phyloP scores from a whole-genome alignment of 2,797 vertebrate species.

The Rousettus madagascariensis region DNA sequence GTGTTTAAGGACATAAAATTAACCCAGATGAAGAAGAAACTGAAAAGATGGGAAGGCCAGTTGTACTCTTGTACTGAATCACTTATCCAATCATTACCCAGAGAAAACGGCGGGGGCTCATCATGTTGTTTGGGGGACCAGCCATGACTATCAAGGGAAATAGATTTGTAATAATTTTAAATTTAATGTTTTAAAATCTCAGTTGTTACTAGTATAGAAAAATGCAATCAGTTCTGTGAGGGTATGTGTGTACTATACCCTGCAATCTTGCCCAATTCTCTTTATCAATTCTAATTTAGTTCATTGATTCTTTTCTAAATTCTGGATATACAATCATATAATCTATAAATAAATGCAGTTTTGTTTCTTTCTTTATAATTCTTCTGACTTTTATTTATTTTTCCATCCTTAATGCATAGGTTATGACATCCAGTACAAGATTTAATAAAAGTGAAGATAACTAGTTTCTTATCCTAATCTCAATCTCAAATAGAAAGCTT shows the following conservation, averaged over 20 bases:
- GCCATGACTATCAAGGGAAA: neutral
- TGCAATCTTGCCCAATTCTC: neutral
- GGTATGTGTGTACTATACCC: too few relatives aligned
- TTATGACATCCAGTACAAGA: neutral
- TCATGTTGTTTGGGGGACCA: neutral
- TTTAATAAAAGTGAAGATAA: neutral
- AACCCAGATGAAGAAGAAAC: neutral
- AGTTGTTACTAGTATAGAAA: neutral
- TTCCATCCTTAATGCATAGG: neutral
- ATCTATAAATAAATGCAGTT: neutral
- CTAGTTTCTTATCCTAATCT: neutral
- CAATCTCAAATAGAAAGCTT: neutral
- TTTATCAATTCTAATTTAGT: neutral
- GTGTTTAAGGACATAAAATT: neutral
- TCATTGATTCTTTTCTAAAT: neutral
- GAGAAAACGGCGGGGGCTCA: neutral
- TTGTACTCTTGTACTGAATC: neutral
- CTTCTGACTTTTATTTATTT: too few relatives aligned
- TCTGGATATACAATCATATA: neutral
- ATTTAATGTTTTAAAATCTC: neutral
- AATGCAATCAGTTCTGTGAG: neutral
- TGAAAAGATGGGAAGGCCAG: neutral
- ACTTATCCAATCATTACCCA: neutral
- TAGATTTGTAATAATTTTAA: neutral
- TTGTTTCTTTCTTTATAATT: neutral